Conservation (phyloP, 2,113 vertebrate species). For the Orycteropus afer region DNA sequence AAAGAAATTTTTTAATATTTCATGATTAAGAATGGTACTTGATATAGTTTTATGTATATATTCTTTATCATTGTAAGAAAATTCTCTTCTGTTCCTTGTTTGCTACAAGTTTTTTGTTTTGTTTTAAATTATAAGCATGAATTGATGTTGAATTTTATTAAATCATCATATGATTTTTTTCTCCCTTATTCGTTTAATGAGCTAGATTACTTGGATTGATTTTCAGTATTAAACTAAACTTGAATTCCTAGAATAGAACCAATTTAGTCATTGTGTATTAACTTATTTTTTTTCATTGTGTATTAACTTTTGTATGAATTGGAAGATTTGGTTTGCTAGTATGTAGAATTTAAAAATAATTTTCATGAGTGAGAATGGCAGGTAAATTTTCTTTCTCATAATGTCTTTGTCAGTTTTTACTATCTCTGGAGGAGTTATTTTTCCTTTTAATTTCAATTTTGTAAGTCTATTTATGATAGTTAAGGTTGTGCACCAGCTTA, state of each 20-base stretch:
- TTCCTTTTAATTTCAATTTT: background rate
- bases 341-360: background rate
- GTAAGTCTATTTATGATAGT: too few species aligned
- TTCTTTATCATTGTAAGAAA: background rate
- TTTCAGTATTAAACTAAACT: background rate
- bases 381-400: conserved; percentile 10
- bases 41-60: background rate
- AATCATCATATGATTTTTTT: background rate
- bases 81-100: background rate
- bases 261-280: too few species aligned
- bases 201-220: background rate
- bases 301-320: too few species aligned
- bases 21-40: background rate
- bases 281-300: too few species aligned
- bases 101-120: background rate
- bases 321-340: background rate
- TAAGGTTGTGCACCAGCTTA: too few species aligned
- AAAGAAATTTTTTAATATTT: background rate
- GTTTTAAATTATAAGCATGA: background rate
- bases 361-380: background rate
- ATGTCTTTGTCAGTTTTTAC: background rate
- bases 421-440: background rate
- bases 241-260: too few species aligned
- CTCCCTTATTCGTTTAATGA: background rate
- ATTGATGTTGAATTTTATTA: background rate